Conservation (phyloP, 2,113 vertebrate species). For the Trogon melanurus region DNA sequence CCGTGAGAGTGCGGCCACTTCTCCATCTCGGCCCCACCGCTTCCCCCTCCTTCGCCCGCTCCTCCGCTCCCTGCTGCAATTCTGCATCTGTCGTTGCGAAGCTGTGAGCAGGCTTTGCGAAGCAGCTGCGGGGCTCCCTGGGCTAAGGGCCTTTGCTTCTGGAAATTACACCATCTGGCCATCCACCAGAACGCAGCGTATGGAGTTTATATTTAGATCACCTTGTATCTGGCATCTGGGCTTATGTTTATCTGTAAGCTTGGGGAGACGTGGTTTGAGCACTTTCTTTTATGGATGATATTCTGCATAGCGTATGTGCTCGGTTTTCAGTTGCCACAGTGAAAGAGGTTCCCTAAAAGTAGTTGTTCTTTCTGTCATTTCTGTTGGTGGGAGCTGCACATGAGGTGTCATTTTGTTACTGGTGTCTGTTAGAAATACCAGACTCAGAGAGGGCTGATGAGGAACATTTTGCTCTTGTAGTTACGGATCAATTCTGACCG, state of each 20-base stretch:
- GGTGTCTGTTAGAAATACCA: background rate
- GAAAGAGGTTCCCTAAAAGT: background rate
- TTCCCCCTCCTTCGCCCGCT: background rate
- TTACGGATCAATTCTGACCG: background rate
- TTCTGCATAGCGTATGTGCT: background rate
- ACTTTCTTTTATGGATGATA: background rate
- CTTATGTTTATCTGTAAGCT: background rate
- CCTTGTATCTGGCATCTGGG: constrained; percentile 23
- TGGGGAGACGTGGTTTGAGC: background rate
- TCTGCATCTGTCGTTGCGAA: background rate
- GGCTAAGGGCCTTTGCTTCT: background rate
- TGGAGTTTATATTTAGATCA: constrained; percentile 39
- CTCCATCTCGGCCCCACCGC: background rate
- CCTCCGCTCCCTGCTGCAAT: background rate
- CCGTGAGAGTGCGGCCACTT: accelerated
- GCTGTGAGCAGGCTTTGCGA: background rate
- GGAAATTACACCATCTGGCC: constrained; percentile 43
- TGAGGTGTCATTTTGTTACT: background rate
- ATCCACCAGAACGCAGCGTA: background rate
- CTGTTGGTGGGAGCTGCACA: background rate
- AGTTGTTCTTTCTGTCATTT: background rate
- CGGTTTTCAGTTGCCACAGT: background rate
- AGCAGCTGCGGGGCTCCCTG: background rate
- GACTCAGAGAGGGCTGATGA: background rate
- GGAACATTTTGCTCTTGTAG: background rate